phyloP scores from a whole-genome alignment of 2,888 invertebrate genomes.

The Cinara cedri region DNA sequence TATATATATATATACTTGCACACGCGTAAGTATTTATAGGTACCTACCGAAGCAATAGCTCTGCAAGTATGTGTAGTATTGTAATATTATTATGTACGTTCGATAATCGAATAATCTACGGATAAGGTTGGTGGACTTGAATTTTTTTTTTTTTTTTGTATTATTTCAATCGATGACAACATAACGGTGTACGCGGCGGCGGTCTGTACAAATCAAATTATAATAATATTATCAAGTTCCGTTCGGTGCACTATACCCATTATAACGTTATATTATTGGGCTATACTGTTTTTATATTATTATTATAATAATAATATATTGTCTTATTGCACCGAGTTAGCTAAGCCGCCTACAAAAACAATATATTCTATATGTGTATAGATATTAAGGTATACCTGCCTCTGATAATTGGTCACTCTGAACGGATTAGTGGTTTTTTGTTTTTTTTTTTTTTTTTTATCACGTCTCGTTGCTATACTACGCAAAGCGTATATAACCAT shows the following conservation, averaged over 20 bases:
- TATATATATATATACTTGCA: neutral
- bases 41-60: neutral
- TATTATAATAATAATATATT: neutral
- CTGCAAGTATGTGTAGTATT: too few species aligned
- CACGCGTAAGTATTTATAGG: too few species aligned
- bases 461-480: too few species aligned
- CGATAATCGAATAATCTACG: neutral
- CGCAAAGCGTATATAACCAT: too few species aligned
- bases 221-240: neutral
- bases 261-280: too few species aligned
- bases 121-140: conserved; percentile 2
- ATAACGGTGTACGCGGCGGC: too few species aligned
- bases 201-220: conserved; percentile 10
- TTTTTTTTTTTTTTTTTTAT: too few species aligned
- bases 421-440: neutral
- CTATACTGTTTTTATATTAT: neutral
- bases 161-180: neutral
- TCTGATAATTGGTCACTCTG: conserved; percentile 15
- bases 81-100: too few species aligned
- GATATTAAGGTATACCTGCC: too few species aligned
- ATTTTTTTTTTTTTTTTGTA: neutral
- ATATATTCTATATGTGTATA: too few species aligned
- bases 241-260: neutral
- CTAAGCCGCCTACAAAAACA: neutral
- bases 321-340: neutral